Evolutionary conservation across 2,113 vertebrate genomes (phyloP).

Genomic region (Podarcis raffonei): DNA sequence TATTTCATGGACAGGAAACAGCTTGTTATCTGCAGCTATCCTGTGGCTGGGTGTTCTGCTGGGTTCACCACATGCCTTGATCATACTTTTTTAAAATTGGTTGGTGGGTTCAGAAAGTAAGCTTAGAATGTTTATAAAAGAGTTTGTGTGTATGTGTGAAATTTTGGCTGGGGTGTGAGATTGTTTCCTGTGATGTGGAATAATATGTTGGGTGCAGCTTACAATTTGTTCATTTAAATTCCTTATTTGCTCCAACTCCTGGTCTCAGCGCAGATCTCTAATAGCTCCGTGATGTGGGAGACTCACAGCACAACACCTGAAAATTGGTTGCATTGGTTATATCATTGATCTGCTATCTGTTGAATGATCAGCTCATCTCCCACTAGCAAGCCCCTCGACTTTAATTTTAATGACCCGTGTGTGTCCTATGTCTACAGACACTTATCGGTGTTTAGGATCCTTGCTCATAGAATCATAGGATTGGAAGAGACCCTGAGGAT

Average conservation of each 20-base stretch:
- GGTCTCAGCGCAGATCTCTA: background rate
- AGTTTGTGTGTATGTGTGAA: no score
- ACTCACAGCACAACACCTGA: background rate
- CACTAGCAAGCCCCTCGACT: constrained; percentile 1
- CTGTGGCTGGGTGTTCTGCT: background rate
- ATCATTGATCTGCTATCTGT: constrained; percentile 22
- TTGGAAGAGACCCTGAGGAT: no score
- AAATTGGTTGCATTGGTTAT: background rate
- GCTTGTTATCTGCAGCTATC: background rate
- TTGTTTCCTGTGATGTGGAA: background rate
- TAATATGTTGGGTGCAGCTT: background rate
- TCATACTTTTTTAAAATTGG: background rate
- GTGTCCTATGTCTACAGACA: constrained; percentile 48
- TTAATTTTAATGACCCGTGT: background rate
- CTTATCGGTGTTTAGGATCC: constrained; percentile 50
- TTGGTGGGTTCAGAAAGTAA: background rate
- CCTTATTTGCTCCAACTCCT: background rate
- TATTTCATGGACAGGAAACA: background rate
- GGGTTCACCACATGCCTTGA: background rate
- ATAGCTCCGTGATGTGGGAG: background rate
- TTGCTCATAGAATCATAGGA: rapidly evolving
- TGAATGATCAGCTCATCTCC: constrained; percentile 16
- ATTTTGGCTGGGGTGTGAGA: background rate
- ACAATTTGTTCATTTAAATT: background rate
- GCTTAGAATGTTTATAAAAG: background rate